Base-by-base conservation (phyloP, 2,888 invertebrate species). In the Chrysodeixis includens region DNA sequence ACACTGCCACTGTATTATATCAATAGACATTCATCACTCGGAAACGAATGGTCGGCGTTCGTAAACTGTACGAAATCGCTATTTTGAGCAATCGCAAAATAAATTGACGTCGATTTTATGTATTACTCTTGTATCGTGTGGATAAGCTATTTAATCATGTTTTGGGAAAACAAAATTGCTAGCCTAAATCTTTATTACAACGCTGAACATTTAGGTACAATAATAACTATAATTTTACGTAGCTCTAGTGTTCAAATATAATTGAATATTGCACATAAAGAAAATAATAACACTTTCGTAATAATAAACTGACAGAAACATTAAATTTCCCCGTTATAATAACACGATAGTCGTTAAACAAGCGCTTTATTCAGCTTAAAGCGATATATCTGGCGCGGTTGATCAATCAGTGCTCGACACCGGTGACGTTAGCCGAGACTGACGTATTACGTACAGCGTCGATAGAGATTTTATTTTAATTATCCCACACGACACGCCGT, bases 401-500 rank as follows among this genome's bases (percentile, higher is more conserved):
- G 76, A 79, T 79, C 76, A 71, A 81, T 81, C 79, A 78, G 63
- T 61, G 62, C 76, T 68, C 51, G 51, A 55, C 56, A 77, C 68
- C 53, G 62, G 59, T 78, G 69, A 76, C 79, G 82, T 68, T 69
- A 79, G 71, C 58, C 69, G 76, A 78, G 65, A 74, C 62, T 78
- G 73, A 80, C 67, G 67, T 69, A 82, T 76, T 68, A 69, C 71
- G 70, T 60, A 63, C 72, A 76, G 46, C 72, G 56, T 22, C 59
- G 69, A 74, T 80, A 82, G 78, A 80, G 73, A 76, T 80, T 80
- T 82, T 80, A 80, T 80, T 80, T 81, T 79, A 80, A 81, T 80
- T 78, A 74, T 73, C 78, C 76, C 77, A 76, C 76, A 79, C 79
- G 78, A 81, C 79, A 79, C 81, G 84, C 82, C 83, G 89, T 90